These are phyloP conservation scores for Megaceryle alcyon DNA, from an alignment of 2,797 vertebrate genomes.

Conservation along the genomic window DNA sequence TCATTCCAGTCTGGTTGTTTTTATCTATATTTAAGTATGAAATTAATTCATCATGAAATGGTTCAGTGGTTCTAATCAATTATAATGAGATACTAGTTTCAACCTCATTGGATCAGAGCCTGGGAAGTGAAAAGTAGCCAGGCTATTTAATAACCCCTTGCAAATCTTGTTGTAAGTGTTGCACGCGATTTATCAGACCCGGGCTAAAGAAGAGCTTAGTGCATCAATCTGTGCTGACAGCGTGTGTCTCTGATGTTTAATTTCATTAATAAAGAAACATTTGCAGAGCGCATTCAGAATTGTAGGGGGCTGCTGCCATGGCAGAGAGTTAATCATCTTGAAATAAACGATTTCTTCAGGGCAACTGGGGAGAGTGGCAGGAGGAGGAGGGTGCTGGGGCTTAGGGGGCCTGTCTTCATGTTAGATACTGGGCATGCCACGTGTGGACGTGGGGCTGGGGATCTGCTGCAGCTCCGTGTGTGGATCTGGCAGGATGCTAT, in stretches of 20 bases:
- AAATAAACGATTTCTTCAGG: background rate
- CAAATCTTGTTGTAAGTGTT: background rate
- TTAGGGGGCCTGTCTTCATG: accelerated
- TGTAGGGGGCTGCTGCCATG: background rate
- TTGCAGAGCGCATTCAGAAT: background rate
- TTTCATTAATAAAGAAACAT: conserved; percentile 1
- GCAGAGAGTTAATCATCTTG: background rate
- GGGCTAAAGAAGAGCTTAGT: background rate
- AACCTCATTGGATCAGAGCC: conserved; percentile 52
- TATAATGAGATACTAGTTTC: conserved; percentile 66
- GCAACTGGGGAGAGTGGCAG: background rate
- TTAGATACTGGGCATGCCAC: accelerated
- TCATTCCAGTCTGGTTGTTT: conserved; percentile 11
- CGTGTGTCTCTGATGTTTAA: background rate
- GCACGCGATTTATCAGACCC: background rate
- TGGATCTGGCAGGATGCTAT: accelerated
- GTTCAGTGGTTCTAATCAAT: conserved; percentile 70
- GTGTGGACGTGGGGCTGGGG: background rate
- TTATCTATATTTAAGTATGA: conserved; percentile 32
- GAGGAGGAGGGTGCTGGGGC: background rate
- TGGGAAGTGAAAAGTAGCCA: conserved; percentile 35
- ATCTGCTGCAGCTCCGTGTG: background rate
- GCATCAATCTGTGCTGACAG: background rate
- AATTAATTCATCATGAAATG: conserved; percentile 66
- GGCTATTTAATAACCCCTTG: conserved; percentile 29